Evolutionary conservation across 1,140 invertebrate genomes (phyloP), one percentile per base, ranked within the genome.

Genomic region (Trachymyrmex septentrionalis): DNA sequence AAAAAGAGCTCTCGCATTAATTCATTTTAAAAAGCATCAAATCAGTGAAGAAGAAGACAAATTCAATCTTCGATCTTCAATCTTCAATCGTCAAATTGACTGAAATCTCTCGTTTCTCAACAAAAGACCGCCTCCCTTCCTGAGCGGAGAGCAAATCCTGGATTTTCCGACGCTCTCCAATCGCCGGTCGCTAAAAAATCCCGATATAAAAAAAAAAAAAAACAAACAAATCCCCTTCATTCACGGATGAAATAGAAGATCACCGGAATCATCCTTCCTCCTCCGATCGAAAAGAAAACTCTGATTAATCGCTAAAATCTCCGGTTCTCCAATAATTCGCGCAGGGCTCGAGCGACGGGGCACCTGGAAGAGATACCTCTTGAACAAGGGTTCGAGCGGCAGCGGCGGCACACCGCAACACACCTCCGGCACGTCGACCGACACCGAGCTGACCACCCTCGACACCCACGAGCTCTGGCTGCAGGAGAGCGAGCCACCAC

Each of bases 401-500:
- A 93, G 92, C 80, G 82, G 92, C 95, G 82, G 96, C 0, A 97
- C 97, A 21, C 96, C 97, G n/a, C 96, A 96, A 84, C 97, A 97
- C 92, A 96, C 95, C 91, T 97, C 97, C 16, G 97, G 97, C 0
- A 96, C 97, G 4, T 98, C 97, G 12, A 98, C 97, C 0, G 97
- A 98, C 91, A 98, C 97, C 1, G 97, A 98, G 93, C 95, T 98
- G 55, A 97, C 97, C 57, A 97, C 97, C 0, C 94, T 98, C 85
- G 97, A 98, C 93, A 97, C 97, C 16, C 97, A 97, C 92, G 97
- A 98, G 88, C 96, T 98, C 3, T 98, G 97, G 97, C 95, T 98
- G 55, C 97, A 97, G 71, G 97, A 98, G 87, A 96, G 97, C 64
- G 97, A 98, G 90, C 97, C 97, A 14, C 97, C 97, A 75, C 97